Conservation (phyloP, 2,888 invertebrate species). For the Lithophane socia region DNA sequence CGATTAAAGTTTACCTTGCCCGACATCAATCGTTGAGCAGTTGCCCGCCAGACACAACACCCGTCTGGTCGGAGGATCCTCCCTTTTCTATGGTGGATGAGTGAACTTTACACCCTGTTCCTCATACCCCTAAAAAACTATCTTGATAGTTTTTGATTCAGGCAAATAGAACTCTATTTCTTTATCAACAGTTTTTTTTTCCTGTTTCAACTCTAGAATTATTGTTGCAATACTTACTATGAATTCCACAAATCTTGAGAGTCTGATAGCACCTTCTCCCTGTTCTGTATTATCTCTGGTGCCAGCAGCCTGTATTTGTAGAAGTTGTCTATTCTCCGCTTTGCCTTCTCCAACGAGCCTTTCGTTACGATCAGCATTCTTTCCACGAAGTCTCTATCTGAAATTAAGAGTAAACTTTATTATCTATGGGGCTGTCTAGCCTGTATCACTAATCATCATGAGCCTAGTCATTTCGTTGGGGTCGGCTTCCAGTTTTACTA, state of each 20-base stretch:
- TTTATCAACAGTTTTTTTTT: background rate
- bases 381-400: constrained; percentile 78
- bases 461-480: background rate
- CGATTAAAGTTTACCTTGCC: too few species aligned
- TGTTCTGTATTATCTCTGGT: constrained; percentile 79
- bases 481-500: background rate
- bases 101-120: too few species aligned
- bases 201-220: background rate
- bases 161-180: background rate
- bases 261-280: constrained; percentile 73
- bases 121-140: too few species aligned
- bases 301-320: constrained; percentile 79
- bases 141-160: background rate
- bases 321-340: constrained; percentile 79
- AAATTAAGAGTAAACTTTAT: constrained; percentile 28
- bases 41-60: too few species aligned
- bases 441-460: background rate
- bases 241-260: constrained; percentile 77
- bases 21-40: too few species aligned
- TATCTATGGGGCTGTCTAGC: background rate
- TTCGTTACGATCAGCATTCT: constrained; percentile 79
- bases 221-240: constrained; percentile 74
- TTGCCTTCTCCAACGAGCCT: constrained; percentile 82
- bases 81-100: too few species aligned
- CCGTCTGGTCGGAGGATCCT: too few species aligned